phyloP scores from a whole-genome alignment of 2,113 vertebrate genomes.

The Terrapene triunguis region DNA sequence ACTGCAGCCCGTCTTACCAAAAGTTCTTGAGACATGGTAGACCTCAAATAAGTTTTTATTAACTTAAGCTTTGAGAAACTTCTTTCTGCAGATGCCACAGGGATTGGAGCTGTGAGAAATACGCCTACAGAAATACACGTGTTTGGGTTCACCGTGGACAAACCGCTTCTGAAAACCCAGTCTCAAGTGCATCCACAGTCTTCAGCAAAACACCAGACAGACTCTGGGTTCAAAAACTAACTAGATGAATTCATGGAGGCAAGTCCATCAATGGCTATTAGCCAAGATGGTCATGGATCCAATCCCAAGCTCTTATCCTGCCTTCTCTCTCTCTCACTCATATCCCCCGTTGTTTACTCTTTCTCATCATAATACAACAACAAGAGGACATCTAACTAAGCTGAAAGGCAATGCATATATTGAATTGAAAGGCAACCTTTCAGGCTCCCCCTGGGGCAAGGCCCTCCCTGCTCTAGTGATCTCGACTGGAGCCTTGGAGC shows the following conservation, averaged over 20 bases:
- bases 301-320: no score
- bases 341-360: no score
- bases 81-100: not conserved
- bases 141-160: not conserved
- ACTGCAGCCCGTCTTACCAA: no score
- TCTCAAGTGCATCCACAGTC: not conserved
- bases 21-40: not conserved
- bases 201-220: not conserved
- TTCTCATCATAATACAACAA: no score
- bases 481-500: no score
- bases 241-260: not conserved
- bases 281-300: no score
- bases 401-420: no score
- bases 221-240: not conserved
- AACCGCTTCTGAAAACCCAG: not conserved
- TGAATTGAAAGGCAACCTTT: no score
- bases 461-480: no score
- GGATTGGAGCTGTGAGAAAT: not conserved
- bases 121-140: not conserved
- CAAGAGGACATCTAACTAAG: no score
- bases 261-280: not conserved
- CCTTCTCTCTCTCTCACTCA: no score
- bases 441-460: no score
- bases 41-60: not conserved
- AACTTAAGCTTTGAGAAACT: not conserved